Percentiles rank a stretch among this genome's conserved stretches.
Evolutionary conservation across 2,888 invertebrate species (phyloP).

Genomic region (Pristionchus exspectatus): DNA sequence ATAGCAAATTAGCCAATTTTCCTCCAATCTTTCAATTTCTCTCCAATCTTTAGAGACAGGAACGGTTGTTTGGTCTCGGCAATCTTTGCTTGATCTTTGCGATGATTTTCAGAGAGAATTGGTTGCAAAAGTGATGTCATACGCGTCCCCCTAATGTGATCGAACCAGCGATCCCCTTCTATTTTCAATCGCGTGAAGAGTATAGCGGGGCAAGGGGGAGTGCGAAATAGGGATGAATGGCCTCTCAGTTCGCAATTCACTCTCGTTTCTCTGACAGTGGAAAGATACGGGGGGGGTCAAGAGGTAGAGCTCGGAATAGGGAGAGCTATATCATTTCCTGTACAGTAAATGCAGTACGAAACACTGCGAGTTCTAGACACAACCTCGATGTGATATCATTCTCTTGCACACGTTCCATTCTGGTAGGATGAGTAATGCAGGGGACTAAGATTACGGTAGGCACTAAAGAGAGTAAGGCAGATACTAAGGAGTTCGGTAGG

Average conservation of each 20-base stretch:
- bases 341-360: background rate
- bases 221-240: no score
- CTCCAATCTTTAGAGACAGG: background rate
- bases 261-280: no score
- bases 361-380: background rate
- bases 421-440: background rate
- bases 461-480: background rate
- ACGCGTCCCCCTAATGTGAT: background rate
- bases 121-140: conserved; percentile 5
- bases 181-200: background rate
- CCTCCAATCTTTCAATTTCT: background rate
- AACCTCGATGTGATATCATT: background rate
- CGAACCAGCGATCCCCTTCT: background rate
- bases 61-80: background rate
- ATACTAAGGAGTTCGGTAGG: background rate
- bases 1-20: background rate
- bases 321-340: background rate
- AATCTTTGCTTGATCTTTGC: conserved; percentile 15
- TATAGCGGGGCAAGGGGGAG: background rate
- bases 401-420: background rate
- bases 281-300: no score
- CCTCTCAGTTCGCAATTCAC: no score
- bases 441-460: background rate
- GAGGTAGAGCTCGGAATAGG: background rate
- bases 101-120: background rate